phyloP scores from a whole-genome alignment of 1,140 invertebrate species.

The Subanguina moxae region DNA sequence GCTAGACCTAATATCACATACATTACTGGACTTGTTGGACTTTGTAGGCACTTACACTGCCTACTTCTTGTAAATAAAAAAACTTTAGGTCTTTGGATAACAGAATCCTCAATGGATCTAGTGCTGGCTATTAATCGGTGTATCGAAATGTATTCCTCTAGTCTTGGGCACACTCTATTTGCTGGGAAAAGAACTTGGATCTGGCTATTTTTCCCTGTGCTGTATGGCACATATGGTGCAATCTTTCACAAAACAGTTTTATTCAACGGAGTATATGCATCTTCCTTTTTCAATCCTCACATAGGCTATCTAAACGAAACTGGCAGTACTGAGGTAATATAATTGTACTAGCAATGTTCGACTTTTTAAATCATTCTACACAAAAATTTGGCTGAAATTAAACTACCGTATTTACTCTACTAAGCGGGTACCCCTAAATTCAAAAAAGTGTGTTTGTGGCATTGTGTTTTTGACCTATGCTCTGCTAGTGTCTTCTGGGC shows the following conservation, averaged over 20 bases:
- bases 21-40: conserved; percentile 10
- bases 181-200: conserved; percentile 27
- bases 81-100: background rate
- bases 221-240: conserved; percentile 34
- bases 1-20: conserved; percentile 7
- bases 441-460: no score
- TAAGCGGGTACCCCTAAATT: no score
- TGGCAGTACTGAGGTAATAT: background rate
- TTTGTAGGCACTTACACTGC: background rate
- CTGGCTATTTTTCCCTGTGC: conserved; percentile 26
- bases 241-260: conserved; percentile 44
- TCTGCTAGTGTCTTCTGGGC: no score
- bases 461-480: no score
- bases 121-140: background rate
- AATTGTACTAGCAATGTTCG: background rate
- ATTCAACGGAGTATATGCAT: conserved; percentile 33
- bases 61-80: no score
- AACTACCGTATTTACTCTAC: no score
- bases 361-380: no score
- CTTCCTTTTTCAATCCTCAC: conserved; percentile 49
- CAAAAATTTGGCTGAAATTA: no score
- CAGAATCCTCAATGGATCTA: background rate
- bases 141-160: background rate
- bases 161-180: conserved; percentile 8
- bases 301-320: conserved; percentile 34